Conservation (phyloP, 2,113 vertebrate species). For the Caracal caracal region DNA sequence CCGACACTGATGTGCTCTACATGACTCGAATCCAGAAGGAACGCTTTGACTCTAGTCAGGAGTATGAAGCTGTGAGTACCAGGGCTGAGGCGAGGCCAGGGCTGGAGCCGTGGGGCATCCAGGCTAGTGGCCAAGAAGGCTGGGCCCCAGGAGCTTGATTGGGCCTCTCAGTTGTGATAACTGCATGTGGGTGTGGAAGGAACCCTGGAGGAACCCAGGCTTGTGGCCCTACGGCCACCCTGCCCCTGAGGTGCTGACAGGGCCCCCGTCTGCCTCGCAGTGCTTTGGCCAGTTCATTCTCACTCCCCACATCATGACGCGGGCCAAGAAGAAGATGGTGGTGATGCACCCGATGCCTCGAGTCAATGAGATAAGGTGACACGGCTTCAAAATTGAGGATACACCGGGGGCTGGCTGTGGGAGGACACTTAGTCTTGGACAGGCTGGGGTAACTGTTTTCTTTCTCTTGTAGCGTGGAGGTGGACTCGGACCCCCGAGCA, state of each 20-base stretch:
- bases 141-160: background rate
- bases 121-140: background rate
- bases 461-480: slow-evolving; percentile 88
- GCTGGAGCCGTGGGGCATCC: background rate
- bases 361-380: slow-evolving; percentile 98
- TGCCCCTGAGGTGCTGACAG: background rate
- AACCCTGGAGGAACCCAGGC: accelerated
- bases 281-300: slow-evolving; percentile 98
- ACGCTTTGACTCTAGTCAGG: slow-evolving; percentile 89
- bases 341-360: slow-evolving; percentile 98
- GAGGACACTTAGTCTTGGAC: accelerated
- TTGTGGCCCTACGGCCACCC: background rate
- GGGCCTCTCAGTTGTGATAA: background rate
- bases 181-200: background rate
- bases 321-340: slow-evolving; percentile 98
- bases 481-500: slow-evolving; percentile 95
- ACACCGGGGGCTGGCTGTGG: accelerated
- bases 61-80: slow-evolving; percentile 92
- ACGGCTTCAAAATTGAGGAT: accelerated
- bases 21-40: slow-evolving; percentile 99
- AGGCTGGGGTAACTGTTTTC: background rate
- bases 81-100: slow-evolving; percentile 80
- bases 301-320: slow-evolving; percentile 98
- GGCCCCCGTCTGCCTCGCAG: slow-evolving; percentile 76
- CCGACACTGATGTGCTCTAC: slow-evolving; percentile 96